phyloP scores from a whole-genome alignment of 2,797 vertebrate genomes.

The Dryobates pubescens region DNA sequence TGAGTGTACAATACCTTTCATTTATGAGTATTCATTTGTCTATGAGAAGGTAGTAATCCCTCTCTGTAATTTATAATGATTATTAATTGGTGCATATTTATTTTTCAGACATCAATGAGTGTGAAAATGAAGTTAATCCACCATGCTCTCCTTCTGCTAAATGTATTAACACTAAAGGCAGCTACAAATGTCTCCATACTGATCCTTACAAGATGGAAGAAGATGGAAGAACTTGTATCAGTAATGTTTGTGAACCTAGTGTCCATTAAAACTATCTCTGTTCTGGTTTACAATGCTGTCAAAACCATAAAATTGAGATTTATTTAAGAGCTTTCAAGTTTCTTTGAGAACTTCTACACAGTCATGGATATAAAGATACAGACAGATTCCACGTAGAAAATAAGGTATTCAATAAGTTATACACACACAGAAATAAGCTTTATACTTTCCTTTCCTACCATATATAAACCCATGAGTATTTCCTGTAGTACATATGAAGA shows the following conservation, averaged over 20 bases:
- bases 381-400: not conserved
- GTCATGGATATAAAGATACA: not conserved
- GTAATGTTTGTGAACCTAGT: constrained; percentile 37
- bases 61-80: not conserved
- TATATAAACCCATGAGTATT: not conserved
- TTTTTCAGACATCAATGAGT: constrained; percentile 78
- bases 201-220: constrained; percentile 63
- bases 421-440: not conserved
- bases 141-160: constrained; percentile 71
- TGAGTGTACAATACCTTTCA: not conserved
- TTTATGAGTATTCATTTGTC: not conserved
- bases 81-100: not conserved
- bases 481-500: not conserved
- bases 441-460: not conserved
- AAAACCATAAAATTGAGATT: not conserved
- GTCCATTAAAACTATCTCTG: not conserved
- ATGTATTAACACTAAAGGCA: constrained; percentile 77
- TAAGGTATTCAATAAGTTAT: constrained; percentile 17
- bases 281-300: not conserved
- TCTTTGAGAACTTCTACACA: not conserved
- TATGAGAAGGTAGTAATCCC: not conserved
- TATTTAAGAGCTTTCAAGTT: not conserved
- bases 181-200: constrained; percentile 71
- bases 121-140: constrained; percentile 52
- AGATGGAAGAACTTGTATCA: constrained; percentile 68